These are phyloP conservation scores for Tillus elongatus DNA, from an alignment of 2,888 invertebrate genomes.

Conservation along the genomic window DNA sequence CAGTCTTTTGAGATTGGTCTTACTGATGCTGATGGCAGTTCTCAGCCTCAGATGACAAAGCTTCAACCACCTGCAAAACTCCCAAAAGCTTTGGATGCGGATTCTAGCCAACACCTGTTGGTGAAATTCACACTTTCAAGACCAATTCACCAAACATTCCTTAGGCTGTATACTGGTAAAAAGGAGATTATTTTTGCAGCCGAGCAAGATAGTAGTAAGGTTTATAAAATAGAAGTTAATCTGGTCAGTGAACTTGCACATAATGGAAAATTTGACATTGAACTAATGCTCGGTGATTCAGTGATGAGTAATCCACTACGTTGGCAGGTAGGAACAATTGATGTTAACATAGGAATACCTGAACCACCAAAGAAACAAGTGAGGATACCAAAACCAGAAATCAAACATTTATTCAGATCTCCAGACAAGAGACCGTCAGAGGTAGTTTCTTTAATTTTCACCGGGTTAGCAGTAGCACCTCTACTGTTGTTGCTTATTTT, in stretches of 20 bases:
- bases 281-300: conserved; percentile 84
- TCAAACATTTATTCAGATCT: conserved; percentile 77
- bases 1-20: conserved; percentile 77
- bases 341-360: conserved; percentile 53
- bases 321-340: conserved; percentile 75
- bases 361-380: conserved; percentile 27
- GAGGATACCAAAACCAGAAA: conserved; percentile 51
- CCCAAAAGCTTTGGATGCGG: conserved; percentile 63
- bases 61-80: conserved; percentile 67
- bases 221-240: conserved; percentile 82
- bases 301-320: conserved; percentile 80
- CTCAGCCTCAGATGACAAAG: conserved; percentile 67
- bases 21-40: conserved; percentile 82
- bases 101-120: conserved; percentile 75
- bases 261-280: conserved; percentile 73
- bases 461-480: conserved; percentile 71
- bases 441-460: conserved; percentile 83
- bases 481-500: conserved; percentile 71
- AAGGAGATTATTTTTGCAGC: conserved; percentile 91
- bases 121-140: conserved; percentile 71
- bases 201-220: conserved; percentile 65
- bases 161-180: conserved; percentile 59
- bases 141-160: conserved; percentile 78
- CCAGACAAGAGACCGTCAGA: conserved; percentile 88
- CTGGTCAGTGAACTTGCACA: conserved; percentile 69